Percentiles rank a stretch among this genome's conserved stretches.
phyloP scores from a whole-genome alignment of 2,113 vertebrate species.

The Brachyhypopomus occidentalis region DNA sequence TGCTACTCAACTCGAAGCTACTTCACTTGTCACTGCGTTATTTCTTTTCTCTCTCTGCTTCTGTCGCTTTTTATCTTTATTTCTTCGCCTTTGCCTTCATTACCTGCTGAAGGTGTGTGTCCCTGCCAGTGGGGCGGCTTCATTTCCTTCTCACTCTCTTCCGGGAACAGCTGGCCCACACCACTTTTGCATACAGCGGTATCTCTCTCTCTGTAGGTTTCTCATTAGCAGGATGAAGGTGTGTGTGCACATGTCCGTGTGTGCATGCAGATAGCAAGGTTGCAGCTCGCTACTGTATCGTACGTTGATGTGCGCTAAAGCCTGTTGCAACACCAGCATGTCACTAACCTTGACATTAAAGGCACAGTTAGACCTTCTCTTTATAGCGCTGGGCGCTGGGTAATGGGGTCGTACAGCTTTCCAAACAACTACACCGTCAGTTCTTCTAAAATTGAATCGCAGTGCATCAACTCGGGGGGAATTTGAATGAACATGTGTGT shows the following conservation, averaged over 20 bases:
- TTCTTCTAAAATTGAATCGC: no score
- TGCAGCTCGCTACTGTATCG: neutral
- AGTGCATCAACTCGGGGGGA: no score
- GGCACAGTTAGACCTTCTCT: neutral
- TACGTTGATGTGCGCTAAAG: neutral
- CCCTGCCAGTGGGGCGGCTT: neutral
- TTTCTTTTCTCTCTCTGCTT: no score
- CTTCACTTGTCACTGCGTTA: no score
- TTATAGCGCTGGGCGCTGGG: neutral
- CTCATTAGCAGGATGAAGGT: conserved; percentile 5
- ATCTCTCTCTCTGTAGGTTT: neutral
- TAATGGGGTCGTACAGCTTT: no score
- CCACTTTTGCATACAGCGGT: conserved; percentile 14
- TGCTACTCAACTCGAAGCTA: no score
- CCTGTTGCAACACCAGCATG: neutral
- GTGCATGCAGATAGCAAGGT: neutral
- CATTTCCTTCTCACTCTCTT: neutral
- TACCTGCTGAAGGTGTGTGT: neutral
- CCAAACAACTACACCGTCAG: no score
- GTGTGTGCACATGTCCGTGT: neutral
- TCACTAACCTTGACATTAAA: neutral
- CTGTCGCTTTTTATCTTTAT: neutral
- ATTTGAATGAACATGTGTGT: no score
- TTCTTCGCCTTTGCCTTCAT: neutral
- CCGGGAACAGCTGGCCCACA: neutral